A percentile compares a stretch with the other conserved stretches of the same genome.
Evolutionary conservation across 2,113 vertebrate species (phyloP).

Genomic region (Glaucomys volans): DNA sequence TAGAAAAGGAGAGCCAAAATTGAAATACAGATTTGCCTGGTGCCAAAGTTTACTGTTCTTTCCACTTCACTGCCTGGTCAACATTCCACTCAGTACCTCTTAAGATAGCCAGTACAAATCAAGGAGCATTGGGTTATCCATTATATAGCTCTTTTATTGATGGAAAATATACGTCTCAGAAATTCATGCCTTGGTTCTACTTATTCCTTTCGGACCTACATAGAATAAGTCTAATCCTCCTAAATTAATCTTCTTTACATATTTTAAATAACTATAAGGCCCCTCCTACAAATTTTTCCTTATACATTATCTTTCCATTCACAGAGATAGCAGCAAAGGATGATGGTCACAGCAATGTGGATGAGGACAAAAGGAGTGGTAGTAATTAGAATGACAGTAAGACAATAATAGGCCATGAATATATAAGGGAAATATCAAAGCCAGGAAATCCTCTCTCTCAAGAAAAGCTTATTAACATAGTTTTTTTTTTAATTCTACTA

Average conservation of each 20-base stretch:
- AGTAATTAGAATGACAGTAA: slow-evolving; percentile 6
- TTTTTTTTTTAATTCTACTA: not conserved
- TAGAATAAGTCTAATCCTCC: not conserved
- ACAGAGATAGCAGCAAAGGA: slow-evolving; percentile 18
- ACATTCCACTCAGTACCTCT: not conserved
- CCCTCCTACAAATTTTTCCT: not conserved
- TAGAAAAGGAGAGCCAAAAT: not conserved
- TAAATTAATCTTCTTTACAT: not conserved
- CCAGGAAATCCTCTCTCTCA: slow-evolving; percentile 31
- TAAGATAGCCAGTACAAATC: not conserved
- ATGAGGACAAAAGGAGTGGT: not conserved
- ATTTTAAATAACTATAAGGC: not conserved
- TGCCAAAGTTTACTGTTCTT: not conserved
- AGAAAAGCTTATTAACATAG: slow-evolving; percentile 15
- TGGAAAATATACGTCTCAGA: not conserved
- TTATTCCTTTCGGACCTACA: not conserved
- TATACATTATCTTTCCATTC: not conserved
- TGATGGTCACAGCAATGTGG: not conserved
- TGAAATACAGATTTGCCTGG: not conserved
- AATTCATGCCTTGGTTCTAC: slow-evolving; percentile 4
- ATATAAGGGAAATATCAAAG: not conserved
- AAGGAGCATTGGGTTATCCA: not conserved
- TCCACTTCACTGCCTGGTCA: not conserved
- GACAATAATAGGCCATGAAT: not conserved
- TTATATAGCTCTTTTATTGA: not conserved